Conservation (phyloP, 53 echinoderm and acorn worm genomes). For the Echinarachnius parma region DNA sequence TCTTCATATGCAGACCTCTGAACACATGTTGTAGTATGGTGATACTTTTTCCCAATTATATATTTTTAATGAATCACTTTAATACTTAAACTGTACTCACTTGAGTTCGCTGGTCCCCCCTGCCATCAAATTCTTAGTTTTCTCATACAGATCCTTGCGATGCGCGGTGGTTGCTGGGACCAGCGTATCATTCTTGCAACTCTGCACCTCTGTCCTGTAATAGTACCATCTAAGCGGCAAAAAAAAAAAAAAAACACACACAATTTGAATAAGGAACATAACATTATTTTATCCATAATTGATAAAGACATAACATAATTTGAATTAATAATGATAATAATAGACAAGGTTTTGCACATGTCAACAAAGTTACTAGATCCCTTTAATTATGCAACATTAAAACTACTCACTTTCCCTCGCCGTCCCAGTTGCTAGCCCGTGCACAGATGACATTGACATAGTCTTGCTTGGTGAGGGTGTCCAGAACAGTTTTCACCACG, state of each 20-base stretch:
- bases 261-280: no score
- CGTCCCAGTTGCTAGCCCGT: conserved; percentile 95
- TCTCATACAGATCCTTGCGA: conserved; percentile 89
- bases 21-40: no score
- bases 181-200: conserved; percentile 92
- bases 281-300: no score
- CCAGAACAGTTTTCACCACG: conserved; percentile 76
- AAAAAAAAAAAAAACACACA: background rate
- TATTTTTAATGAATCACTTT: no score
- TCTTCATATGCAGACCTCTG: no score
- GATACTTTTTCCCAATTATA: no score
- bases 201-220: conserved; percentile 81
- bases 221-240: conserved; percentile 72
- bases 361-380: no score
- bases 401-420: conserved; percentile 93
- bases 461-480: conserved; percentile 94
- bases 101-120: conserved; percentile 97
- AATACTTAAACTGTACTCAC: no score
- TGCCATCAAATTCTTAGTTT: conserved; percentile 71
- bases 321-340: no score
- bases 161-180: conserved; percentile 97
- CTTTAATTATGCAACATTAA: no score
- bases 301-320: no score
- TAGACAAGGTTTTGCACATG: no score
- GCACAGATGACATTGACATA: conserved; percentile 98